These are phyloP conservation scores for Hyperoplus lanceolatus DNA, from an alignment of 2,797 vertebrate genomes.

Conservation along the genomic window DNA sequence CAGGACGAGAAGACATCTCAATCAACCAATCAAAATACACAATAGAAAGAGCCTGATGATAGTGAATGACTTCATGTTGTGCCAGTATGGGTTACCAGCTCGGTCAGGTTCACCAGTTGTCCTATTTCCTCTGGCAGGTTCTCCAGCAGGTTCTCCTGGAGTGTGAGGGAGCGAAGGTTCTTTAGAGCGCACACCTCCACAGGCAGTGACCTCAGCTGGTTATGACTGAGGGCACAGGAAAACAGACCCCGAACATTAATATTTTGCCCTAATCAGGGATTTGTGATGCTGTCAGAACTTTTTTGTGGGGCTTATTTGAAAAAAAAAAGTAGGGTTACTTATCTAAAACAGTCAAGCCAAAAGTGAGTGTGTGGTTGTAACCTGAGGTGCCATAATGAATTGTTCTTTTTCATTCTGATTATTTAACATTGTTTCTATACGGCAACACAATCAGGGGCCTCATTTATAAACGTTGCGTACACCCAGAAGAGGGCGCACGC, in stretches of 20 bases:
- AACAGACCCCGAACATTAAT: not conserved
- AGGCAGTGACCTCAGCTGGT: slow-evolving; percentile 65
- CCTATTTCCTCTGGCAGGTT: slow-evolving; percentile 86
- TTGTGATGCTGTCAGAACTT: not conserved
- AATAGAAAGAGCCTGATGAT: not conserved
- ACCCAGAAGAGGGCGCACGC: too few species aligned
- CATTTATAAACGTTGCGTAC: too few species aligned
- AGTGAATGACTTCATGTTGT: not conserved
- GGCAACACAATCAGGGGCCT: too few species aligned
- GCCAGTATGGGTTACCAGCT: slow-evolving; percentile 66
- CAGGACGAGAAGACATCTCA: not conserved
- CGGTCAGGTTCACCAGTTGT: slow-evolving; percentile 76
- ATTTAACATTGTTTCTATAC: not conserved
- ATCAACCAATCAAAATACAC: slow-evolving; percentile 25
- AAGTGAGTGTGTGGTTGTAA: too few species aligned
- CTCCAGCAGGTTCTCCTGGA: slow-evolving; percentile 89
- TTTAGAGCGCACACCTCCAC: slow-evolving; percentile 76
- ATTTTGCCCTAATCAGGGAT: not conserved
- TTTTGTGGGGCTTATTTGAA: not conserved
- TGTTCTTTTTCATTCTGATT: too few species aligned
- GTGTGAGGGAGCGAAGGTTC: slow-evolving; percentile 82
- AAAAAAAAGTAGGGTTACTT: not conserved
- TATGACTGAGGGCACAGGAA: slow-evolving; percentile 63
- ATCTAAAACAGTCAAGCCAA: too few species aligned
- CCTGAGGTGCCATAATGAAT: too few species aligned